These are phyloP conservation scores for Tadarida brasiliensis DNA, from an alignment of 2,797 vertebrate genomes.

Conservation along the genomic window DNA sequence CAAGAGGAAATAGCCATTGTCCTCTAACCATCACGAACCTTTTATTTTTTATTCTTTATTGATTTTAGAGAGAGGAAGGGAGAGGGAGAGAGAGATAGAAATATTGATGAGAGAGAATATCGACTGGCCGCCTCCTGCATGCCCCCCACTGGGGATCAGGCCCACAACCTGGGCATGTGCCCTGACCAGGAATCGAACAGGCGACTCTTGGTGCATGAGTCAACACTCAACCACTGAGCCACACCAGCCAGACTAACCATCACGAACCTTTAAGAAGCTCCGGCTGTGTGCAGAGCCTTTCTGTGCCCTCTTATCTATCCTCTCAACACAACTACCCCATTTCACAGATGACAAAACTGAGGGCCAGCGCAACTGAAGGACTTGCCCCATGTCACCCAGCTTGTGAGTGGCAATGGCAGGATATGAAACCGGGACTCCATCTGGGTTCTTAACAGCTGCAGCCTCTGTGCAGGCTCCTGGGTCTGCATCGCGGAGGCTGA, in stretches of 20 bases:
- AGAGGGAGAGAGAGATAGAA: no score
- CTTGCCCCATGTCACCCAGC: neutral
- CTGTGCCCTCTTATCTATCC: neutral
- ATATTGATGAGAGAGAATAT: no score
- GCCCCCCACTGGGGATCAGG: no score
- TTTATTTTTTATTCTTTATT: neutral
- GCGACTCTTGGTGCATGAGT: no score
- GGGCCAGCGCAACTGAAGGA: neutral
- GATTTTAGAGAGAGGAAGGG: no score
- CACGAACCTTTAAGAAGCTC: neutral
- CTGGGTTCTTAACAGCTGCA: neutral
- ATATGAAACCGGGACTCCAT: neutral
- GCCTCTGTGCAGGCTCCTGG: fast-evolving
- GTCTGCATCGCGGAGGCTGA: neutral
- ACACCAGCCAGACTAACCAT: neutral
- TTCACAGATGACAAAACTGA: neutral
- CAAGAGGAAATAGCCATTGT: neutral
- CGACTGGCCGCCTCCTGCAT: no score
- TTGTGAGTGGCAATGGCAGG: neutral
- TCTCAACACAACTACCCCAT: neutral
- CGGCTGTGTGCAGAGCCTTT: neutral
- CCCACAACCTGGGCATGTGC: no score
- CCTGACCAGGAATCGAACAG: no score
- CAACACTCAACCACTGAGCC: no score
- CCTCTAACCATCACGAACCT: neutral